Evolutionary conservation across 2,113 vertebrate species (phyloP).

Genomic region (Oncorhynchus nerka): DNA sequence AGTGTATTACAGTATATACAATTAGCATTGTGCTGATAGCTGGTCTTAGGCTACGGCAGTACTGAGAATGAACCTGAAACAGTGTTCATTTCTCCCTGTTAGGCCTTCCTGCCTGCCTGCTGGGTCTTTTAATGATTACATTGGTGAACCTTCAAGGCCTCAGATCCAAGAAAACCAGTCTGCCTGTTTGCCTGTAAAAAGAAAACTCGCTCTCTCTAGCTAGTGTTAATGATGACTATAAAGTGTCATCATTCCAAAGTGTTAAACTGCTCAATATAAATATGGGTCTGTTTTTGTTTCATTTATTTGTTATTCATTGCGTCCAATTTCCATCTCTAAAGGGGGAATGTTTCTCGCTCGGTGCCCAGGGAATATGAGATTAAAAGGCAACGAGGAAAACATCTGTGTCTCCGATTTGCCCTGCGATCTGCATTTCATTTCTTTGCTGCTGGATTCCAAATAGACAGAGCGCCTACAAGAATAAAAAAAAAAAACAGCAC

Average conservation of each 20-base stretch:
- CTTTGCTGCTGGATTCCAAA: slow-evolving; percentile 59
- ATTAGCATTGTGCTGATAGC: background rate
- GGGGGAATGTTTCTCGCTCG: slow-evolving; percentile 52
- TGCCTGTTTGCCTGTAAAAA: background rate
- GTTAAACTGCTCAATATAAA: slow-evolving; percentile 64
- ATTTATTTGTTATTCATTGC: slow-evolving; percentile 68
- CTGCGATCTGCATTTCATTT: slow-evolving; percentile 68
- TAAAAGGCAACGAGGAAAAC: slow-evolving; percentile 71
- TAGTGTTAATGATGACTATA: slow-evolving; percentile 54
- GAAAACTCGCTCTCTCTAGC: slow-evolving; percentile 27
- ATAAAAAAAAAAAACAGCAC: background rate
- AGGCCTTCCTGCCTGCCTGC: background rate
- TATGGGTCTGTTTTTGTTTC: slow-evolving; percentile 61
- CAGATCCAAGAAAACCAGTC: slow-evolving; percentile 43
- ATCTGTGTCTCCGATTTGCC: slow-evolving; percentile 68
- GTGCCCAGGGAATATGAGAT: slow-evolving; percentile 59
- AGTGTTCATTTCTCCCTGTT: background rate
- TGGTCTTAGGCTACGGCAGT: background rate
- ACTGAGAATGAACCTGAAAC: background rate
- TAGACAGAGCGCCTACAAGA: slow-evolving; percentile 58
- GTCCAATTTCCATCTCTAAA: slow-evolving; percentile 68
- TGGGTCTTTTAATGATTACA: slow-evolving; percentile 49
- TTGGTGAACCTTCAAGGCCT: slow-evolving; percentile 46
- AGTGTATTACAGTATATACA: too few species aligned
- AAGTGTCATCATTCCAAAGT: slow-evolving; percentile 61